Conservation (phyloP, 1,140 invertebrate species). For the Drosophila rufa region DNA sequence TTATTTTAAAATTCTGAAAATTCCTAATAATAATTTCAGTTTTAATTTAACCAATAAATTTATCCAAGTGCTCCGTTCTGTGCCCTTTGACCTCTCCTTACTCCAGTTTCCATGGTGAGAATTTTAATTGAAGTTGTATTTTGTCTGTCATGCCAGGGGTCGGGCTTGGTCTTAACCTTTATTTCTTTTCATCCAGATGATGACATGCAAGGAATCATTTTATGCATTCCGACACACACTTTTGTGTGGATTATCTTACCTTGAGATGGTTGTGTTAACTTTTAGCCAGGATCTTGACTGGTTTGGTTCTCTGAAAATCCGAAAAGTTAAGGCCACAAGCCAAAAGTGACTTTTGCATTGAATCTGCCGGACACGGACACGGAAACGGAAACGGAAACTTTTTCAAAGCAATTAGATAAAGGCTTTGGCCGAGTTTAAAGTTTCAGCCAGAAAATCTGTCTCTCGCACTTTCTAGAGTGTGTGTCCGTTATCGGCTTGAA, state of each 20-base stretch:
- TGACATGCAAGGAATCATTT: conserved; percentile 43
- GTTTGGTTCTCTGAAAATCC: conserved; percentile 18
- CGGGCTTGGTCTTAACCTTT: conserved; percentile 14
- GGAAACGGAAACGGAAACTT: conserved; percentile 56
- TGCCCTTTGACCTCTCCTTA: conserved; percentile 57
- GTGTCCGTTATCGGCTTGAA: conserved; percentile 42
- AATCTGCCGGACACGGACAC: conserved; percentile 30
- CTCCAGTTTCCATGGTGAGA: conserved; percentile 62
- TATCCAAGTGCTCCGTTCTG: conserved; percentile 4
- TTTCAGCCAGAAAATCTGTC: conserved; percentile 47
- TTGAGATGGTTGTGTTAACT: conserved; percentile 24
- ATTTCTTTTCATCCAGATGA: conserved; percentile 27
- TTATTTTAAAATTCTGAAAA: too few species aligned
- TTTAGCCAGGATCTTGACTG: conserved; percentile 41
- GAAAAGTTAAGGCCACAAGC: conserved; percentile 58
- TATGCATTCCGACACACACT: conserved; percentile 36
- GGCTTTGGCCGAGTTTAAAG: conserved; percentile 72
- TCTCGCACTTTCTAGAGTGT: conserved; percentile 2
- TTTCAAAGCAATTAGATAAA: conserved; percentile 83
- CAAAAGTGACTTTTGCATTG: conserved; percentile 74
- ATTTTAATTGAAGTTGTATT: conserved; percentile 81
- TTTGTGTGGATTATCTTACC: conserved; percentile 37
- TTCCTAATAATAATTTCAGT: too few species aligned
- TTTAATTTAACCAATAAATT: background rate
- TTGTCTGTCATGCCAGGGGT: conserved; percentile 48